These are phyloP conservation scores for Myodes glareolus DNA, from an alignment of 2,113 vertebrate genomes.

Conservation along the genomic window DNA sequence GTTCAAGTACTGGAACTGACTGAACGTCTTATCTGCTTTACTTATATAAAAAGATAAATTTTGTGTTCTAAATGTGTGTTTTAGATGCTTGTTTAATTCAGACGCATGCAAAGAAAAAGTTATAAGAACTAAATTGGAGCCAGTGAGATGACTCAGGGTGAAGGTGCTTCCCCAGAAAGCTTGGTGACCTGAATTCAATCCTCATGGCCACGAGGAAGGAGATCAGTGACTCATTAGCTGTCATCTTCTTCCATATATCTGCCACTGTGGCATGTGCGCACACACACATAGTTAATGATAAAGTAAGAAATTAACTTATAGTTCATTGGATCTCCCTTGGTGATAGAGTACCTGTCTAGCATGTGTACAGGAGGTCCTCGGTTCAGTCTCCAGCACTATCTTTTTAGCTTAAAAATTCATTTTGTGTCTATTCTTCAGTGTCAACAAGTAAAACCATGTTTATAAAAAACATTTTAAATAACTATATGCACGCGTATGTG, in stretches of 20 bases:
- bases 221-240: background rate
- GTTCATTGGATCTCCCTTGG: background rate
- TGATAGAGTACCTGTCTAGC: background rate
- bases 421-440: background rate
- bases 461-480: background rate
- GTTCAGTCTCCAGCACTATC: background rate
- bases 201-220: background rate
- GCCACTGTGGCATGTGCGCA: background rate
- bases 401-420: background rate
- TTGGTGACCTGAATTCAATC: background rate
- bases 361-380: background rate
- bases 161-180: background rate
- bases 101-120: background rate
- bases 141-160: background rate
- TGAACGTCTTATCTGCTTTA: background rate
- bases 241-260: background rate
- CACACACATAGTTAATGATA: background rate
- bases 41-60: background rate
- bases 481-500: background rate
- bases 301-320: background rate
- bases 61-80: constrained; percentile 16
- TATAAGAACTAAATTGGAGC: background rate
- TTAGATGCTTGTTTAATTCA: background rate
- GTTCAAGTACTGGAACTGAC: background rate
- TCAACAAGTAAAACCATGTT: background rate